Base-by-base conservation (phyloP, 2,888 invertebrate species). In the Dynastes tityus region DNA sequence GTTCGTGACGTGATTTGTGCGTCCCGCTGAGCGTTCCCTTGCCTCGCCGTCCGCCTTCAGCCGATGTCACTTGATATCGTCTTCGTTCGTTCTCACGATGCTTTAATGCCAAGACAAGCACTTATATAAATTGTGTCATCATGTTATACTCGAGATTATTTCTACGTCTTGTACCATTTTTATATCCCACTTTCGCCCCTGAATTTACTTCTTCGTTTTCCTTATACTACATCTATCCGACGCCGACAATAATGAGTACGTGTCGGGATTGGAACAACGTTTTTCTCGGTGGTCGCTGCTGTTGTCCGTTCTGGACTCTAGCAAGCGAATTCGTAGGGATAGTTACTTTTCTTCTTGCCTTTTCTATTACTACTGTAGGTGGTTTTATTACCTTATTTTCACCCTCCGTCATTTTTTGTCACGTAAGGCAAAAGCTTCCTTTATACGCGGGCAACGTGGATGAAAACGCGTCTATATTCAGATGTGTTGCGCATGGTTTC, bases 1-100 rank as follows among this genome's bases (percentile, higher is more conserved):
- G 88, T 87, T 87, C 85, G 85, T 88, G 88, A 88, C 88, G 88
- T 88, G 88, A 88, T 88, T 88, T 88, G 88, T 88, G 87, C 86
- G 85, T 86, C 85, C 85, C 78, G 76, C 77, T 78, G 79, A 78
- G 77, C 79, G 45, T 49, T 32, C 16, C 64, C 64, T 40, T n/a
- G 22, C 67, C 49, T 9, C 67, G 22, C 49, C 74, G 70, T 11
- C 51, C 67, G 16, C 55, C 55, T 64, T 8, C 64, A 13, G 16
- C 86, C 85, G 83, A 85, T 86, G 87, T 87, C 87, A 87, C 87
- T 87, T 86, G 86, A 87, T 86, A 87, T 84, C 86, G 85, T 85
- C 85, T 84, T 81, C 85, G 67, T 83, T 80, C 84, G 84, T 86
- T 86, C 86, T 85, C 85, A 86, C 86, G 87, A 85, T 84, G 85